Percentiles rank a stretch among this genome's conserved stretches.
Evolutionary conservation across 2,797 vertebrate species (phyloP).

Genomic region (Macropus fuliginosus): DNA sequence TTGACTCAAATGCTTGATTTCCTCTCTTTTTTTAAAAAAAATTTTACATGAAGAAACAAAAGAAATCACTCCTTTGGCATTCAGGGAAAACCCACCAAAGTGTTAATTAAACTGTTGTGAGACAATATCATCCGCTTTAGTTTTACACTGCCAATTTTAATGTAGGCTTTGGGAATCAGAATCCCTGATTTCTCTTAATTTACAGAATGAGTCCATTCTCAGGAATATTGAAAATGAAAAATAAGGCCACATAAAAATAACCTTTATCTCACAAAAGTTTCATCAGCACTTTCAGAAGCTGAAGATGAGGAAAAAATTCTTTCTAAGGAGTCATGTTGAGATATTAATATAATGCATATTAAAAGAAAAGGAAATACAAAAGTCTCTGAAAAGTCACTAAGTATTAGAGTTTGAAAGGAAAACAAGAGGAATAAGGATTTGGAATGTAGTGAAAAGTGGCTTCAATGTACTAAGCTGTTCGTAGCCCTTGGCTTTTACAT

Average conservation of each 20-base stretch:
- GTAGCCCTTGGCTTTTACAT: slow-evolving; percentile 62
- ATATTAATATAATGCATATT: slow-evolving; percentile 58
- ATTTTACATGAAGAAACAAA: slow-evolving; percentile 56
- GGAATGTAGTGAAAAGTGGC: slow-evolving; percentile 62
- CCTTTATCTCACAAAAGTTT: slow-evolving; percentile 66
- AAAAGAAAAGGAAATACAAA: slow-evolving; percentile 55
- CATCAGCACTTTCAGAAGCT: slow-evolving; percentile 39
- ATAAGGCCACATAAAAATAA: slow-evolving; percentile 55
- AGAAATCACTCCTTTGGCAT: slow-evolving; percentile 52
- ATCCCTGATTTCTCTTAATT: slow-evolving; percentile 67
- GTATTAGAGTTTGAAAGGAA: slow-evolving; percentile 55
- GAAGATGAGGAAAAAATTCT: slow-evolving; percentile 54
- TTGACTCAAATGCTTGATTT: slow-evolving; percentile 52
- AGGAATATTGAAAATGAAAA: slow-evolving; percentile 71
- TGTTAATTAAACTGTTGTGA: slow-evolving; percentile 74
- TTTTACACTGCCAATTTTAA: slow-evolving; percentile 66
- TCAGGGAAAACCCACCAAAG: slow-evolving; percentile 5
- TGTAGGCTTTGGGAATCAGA: slow-evolving; percentile 63
- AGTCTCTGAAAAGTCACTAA: slow-evolving; percentile 48
- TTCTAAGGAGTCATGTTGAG: slow-evolving; percentile 37
- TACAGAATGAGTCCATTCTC: slow-evolving; percentile 65
- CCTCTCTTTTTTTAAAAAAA: slow-evolving; percentile 33
- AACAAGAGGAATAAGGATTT: slow-evolving; percentile 57
- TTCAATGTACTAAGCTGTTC: slow-evolving; percentile 60
- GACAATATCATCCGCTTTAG: slow-evolving; percentile 70